These are phyloP conservation scores for Pissodes strobi DNA, from an alignment of 1,140 invertebrate genomes.

Conservation along the genomic window DNA sequence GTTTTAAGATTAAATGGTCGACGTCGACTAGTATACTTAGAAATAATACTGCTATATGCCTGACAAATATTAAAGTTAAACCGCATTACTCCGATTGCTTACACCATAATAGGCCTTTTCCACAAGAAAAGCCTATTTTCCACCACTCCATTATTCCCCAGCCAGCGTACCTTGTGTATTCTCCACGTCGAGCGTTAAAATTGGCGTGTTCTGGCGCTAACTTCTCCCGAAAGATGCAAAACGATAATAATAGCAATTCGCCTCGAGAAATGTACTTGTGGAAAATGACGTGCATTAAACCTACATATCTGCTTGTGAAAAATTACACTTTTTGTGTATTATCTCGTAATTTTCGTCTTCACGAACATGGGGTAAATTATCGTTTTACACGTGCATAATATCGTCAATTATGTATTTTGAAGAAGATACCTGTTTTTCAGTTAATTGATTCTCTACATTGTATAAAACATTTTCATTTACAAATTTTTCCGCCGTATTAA, in stretches of 20 bases:
- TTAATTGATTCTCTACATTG: no score
- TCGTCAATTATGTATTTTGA: no score
- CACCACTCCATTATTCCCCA: slow-evolving; percentile 21
- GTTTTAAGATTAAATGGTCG: no score
- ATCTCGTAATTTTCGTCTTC: neutral
- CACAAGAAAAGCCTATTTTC: slow-evolving; percentile 17
- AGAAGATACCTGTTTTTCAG: no score
- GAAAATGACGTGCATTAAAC: slow-evolving; percentile 20
- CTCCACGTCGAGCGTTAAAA: slow-evolving; percentile 31
- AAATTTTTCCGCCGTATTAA: no score
- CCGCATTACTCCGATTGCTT: no score
- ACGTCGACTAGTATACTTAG: no score
- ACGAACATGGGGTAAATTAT: neutral
- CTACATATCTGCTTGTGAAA: slow-evolving; percentile 12
- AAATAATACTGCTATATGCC: no score
- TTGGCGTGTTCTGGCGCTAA: slow-evolving; percentile 25
- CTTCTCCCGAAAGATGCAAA: slow-evolving; percentile 24
- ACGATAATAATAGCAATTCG: slow-evolving; percentile 31
- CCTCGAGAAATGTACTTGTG: slow-evolving; percentile 6
- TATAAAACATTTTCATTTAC: no score
- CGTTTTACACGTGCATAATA: no score
- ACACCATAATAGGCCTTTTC: slow-evolving; percentile 6
- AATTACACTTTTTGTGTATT: slow-evolving; percentile 1
- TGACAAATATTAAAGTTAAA: no score
- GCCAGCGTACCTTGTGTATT: slow-evolving; percentile 24